Evolutionary conservation across 2,797 vertebrate species (phyloP), one percentile per base, ranked within the genome.

Genomic region (Liasis olivaceus): DNA sequence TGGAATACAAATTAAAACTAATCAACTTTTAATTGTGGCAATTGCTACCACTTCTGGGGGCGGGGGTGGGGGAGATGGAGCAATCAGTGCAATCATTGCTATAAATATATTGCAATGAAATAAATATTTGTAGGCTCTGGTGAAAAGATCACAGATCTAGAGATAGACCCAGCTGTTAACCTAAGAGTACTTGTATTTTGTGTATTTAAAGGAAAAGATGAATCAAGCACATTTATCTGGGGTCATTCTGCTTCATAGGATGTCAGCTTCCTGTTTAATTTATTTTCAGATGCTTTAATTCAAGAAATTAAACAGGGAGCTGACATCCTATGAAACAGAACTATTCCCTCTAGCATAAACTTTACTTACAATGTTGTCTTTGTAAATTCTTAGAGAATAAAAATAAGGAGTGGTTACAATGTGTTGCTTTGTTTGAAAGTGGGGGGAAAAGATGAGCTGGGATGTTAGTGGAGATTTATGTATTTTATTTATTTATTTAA

Each of bases 11-110:
- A 96, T 94, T 81, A 96, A 95, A 93, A 93, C 85, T 86, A 95
- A 96, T 95, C 93, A 95, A 94, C 91, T 96, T 95, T 96, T 96
- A 96, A 96, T 96, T 95, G 93, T 95, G 95, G 95, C 93, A 95
- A 95, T 94, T 96, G 89, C 5, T 95, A 51, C 90, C 86, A 88
- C 69, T 86, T 94, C 91, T 62, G 84, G 91, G 51, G 85, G 95
- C 5, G 94, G 89, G 84, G 91, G 51, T 81, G 95, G 1, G 91
- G 94, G 89, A 95, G 96, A 90, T 93, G 95, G 94, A 95, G 87
- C 94, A 96, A 95, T 96, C 94, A 95, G 91, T 36, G 93, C 36
- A 92, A 92, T 87, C 88, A 87, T 66, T 63, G 93, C 91, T 95
- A 95, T 87, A 96, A 96, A 95, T 96, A 92, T 95, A 96, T 96